Evolutionary conservation across 2,113 vertebrate species (phyloP).

Genomic region (Perognathus longimembris): DNA sequence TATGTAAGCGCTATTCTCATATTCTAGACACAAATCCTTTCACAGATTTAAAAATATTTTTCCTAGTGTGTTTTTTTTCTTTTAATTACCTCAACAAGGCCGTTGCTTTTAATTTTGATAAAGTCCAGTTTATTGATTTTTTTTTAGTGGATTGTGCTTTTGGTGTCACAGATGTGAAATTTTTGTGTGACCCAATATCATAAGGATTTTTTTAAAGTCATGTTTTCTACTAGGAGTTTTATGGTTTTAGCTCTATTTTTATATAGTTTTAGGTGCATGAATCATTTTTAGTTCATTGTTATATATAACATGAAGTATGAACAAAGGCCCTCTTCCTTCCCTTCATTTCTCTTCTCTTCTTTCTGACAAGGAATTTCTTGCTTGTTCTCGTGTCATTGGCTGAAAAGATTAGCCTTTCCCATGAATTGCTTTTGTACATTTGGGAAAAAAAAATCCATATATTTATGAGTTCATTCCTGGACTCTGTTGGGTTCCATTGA

Average conservation of each 20-base stretch:
- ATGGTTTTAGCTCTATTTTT: slow-evolving; percentile 18
- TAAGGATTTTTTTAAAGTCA: background rate
- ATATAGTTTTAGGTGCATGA: background rate
- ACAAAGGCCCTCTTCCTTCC: background rate
- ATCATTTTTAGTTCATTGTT: background rate
- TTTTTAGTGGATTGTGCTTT: slow-evolving; percentile 27
- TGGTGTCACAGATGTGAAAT: slow-evolving; percentile 1
- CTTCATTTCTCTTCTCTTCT: background rate
- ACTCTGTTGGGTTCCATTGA: slow-evolving; percentile 32
- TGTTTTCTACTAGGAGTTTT: slow-evolving; percentile 4
- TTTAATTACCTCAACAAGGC: background rate
- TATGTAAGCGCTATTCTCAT: background rate
- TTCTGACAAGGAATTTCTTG: background rate
- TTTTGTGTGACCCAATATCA: background rate
- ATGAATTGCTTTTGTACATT: slow-evolving; percentile 3
- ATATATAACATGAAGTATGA: background rate
- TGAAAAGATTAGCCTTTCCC: slow-evolving; percentile 20
- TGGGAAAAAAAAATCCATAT: background rate
- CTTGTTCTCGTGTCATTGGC: background rate
- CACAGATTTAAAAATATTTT: slow-evolving; percentile 24
- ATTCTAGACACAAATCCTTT: background rate
- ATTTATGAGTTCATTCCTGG: background rate
- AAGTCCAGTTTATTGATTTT: background rate
- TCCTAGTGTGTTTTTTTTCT: background rate
- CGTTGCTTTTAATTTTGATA: slow-evolving; percentile 45